phyloP scores from a whole-genome alignment of 1,140 invertebrate species.

The Leptopilina boulardi region DNA sequence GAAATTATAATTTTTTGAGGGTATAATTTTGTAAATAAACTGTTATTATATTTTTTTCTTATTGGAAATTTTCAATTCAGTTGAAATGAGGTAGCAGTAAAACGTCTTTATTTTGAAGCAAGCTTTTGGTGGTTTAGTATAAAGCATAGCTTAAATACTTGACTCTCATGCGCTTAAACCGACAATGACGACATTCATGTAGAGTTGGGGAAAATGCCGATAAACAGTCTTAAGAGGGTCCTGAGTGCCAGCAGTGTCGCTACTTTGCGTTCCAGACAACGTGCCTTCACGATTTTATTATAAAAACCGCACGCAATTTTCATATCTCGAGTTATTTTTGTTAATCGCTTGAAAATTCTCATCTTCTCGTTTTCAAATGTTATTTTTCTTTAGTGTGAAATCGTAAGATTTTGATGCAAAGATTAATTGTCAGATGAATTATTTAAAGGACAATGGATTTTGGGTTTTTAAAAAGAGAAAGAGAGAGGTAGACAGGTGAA shows the following conservation, averaged over 20 bases:
- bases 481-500: not conserved
- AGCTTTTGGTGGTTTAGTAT: constrained; percentile 14
- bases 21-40: too few relatives aligned
- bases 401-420: too few relatives aligned
- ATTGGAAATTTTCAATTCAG: too few relatives aligned
- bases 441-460: constrained; percentile 1
- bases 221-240: constrained; percentile 43
- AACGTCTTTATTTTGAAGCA: not conserved
- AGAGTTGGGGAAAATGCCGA: constrained; percentile 30
- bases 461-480: not conserved
- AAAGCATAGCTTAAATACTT: constrained; percentile 26
- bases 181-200: constrained; percentile 7
- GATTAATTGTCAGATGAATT: too few relatives aligned
- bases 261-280: constrained; percentile 5
- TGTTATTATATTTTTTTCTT: too few relatives aligned
- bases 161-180: constrained; percentile 22
- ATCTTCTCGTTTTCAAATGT: too few relatives aligned
- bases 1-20: too few relatives aligned
- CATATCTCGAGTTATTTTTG: too few relatives aligned
- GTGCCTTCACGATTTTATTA: constrained; percentile 6
- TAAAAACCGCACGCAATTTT: not conserved
- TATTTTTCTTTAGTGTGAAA: too few relatives aligned
- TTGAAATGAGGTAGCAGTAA: not conserved
- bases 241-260: constrained; percentile 31
- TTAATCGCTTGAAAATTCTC: too few relatives aligned